Evolutionary conservation across 1,140 invertebrate genomes (phyloP).

Genomic region (Zaprionus africanus): DNA sequence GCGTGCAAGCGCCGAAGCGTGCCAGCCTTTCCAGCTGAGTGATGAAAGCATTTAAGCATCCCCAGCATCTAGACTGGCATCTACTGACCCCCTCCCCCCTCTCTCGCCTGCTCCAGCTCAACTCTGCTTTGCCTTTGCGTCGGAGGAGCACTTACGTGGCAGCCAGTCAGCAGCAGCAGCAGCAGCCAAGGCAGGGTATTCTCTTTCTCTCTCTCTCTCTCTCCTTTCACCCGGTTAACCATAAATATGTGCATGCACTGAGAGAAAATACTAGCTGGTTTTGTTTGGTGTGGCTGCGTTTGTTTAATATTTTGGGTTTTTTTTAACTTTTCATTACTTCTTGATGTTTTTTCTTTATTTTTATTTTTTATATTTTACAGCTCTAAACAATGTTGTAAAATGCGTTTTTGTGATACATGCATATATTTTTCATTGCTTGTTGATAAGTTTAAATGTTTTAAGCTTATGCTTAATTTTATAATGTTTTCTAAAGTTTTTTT

Average conservation of each 20-base stretch:
- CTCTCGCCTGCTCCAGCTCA: background rate
- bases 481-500: background rate
- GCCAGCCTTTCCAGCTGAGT: slow-evolving; percentile 73
- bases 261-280: background rate
- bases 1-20: slow-evolving; percentile 70
- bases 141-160: slow-evolving; percentile 65
- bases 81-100: background rate
- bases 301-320: background rate
- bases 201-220: background rate
- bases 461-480: no score
- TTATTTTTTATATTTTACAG: background rate
- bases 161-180: slow-evolving; percentile 43
- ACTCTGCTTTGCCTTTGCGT: background rate
- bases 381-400: background rate
- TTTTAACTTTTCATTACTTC: background rate
- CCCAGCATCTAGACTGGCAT: slow-evolving; percentile 13
- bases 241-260: slow-evolving; percentile 17
- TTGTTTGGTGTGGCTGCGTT: background rate
- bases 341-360: background rate
- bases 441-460: background rate
- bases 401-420: background rate
- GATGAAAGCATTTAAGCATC: slow-evolving; percentile 79
- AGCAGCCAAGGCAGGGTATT: slow-evolving; percentile 2
- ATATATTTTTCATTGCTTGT: background rate
- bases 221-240: slow-evolving; percentile 6